phyloP scores from a whole-genome alignment of 2,797 vertebrate genomes.

The Halcyon leucocephala region DNA sequence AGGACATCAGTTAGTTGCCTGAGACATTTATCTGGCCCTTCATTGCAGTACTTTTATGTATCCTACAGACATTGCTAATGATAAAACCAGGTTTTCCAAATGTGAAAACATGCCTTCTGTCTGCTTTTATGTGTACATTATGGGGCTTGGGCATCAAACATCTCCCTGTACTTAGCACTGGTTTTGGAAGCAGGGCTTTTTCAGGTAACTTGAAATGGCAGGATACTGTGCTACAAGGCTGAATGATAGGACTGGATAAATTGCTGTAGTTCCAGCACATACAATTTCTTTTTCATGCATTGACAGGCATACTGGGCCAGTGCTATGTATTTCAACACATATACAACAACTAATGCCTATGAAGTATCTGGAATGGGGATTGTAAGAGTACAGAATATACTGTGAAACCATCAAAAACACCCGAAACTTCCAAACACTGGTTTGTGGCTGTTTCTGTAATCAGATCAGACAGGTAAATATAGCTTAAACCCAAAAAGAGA shows the following conservation, averaged over 20 bases:
- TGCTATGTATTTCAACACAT: neutral
- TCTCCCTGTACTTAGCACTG: neutral
- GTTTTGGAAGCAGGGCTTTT: neutral
- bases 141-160: neutral
- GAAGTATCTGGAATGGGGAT: neutral
- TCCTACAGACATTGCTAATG: neutral
- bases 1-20: neutral
- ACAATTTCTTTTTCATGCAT: neutral
- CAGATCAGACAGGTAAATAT: neutral
- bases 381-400: neutral
- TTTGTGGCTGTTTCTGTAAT: neutral
- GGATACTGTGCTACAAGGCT: fast-evolving
- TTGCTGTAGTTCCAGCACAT: neutral
- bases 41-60: neutral
- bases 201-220: neutral
- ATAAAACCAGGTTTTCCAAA: neutral
- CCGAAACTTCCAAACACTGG: neutral
- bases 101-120: neutral
- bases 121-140: neutral
- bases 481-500: neutral
- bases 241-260: neutral
- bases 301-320: neutral
- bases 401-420: neutral
- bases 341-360: neutral
- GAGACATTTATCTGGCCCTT: neutral